Conservation (phyloP, 2,113 vertebrate species). For the Psophia crepitans region DNA sequence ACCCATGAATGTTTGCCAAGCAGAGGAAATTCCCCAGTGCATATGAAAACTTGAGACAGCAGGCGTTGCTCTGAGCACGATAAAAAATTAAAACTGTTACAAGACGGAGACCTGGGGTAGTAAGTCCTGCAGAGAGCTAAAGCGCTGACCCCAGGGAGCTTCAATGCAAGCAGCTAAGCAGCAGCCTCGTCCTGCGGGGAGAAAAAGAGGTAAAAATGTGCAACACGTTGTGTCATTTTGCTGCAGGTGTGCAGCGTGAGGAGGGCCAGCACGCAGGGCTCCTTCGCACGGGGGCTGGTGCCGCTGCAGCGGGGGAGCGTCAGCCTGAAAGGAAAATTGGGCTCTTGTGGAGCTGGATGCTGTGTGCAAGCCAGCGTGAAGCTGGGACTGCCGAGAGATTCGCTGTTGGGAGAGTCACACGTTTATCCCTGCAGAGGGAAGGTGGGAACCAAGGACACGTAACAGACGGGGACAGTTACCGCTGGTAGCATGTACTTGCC, state of each 20-base stretch:
- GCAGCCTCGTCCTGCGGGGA: not conserved
- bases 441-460: not conserved
- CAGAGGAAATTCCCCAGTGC: not conserved
- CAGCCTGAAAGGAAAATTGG: conserved; percentile 27
- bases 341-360: not conserved
- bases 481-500: not conserved
- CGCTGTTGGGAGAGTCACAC: not conserved
- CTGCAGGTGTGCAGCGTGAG: not conserved
- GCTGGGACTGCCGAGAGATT: not conserved
- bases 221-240: not conserved
- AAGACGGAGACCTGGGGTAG: not conserved
- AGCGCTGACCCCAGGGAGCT: not conserved
- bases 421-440: not conserved
- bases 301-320: not conserved
- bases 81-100: not conserved
- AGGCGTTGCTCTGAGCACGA: not conserved
- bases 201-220: not conserved
- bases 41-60: not conserved
- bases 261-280: not conserved
- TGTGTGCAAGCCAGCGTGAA: not conserved
- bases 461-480: not conserved
- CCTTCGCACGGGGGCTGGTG: not conserved
- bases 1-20: not conserved
- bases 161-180: not conserved
- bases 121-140: not conserved